phyloP scores from a whole-genome alignment of 2,888 invertebrate species.

The Hipparchia semele region DNA sequence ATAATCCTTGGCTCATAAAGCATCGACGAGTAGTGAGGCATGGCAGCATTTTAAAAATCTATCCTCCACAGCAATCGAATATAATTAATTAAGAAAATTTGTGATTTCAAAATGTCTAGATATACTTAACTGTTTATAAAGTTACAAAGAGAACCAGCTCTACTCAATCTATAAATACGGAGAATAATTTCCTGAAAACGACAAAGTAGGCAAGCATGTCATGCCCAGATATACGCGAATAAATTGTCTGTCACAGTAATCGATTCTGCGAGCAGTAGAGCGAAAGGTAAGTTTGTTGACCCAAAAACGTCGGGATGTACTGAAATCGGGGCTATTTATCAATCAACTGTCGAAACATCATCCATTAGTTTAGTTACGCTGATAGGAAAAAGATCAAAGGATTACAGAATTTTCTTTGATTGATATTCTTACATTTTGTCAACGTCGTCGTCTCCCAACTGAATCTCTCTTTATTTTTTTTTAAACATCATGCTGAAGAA shows the following conservation, averaged over 20 bases:
- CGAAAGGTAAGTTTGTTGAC: conserved; percentile 23
- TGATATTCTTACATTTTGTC: neutral
- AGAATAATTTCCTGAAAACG: conserved; percentile 7
- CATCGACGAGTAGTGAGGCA: too few relatives aligned
- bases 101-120: too few relatives aligned
- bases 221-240: conserved; percentile 16
- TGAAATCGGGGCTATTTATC: conserved; percentile 23
- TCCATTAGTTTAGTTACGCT: conserved; percentile 14
- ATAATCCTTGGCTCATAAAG: too few relatives aligned
- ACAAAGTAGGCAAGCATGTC: conserved; percentile 17
- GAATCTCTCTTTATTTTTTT: conserved; percentile 8
- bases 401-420: conserved; percentile 8
- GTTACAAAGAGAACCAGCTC: neutral
- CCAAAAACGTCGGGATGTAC: conserved; percentile 22
- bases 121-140: neutral
- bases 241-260: conserved; percentile 24
- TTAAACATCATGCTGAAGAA: too few relatives aligned
- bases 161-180: conserved; percentile 12
- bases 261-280: conserved; percentile 15
- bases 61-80: too few relatives aligned
- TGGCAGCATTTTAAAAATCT: too few relatives aligned
- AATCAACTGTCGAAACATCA: conserved; percentile 21
- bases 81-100: too few relatives aligned
- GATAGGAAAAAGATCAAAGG: neutral
- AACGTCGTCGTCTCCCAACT: neutral